Evolutionary conservation across 1,140 invertebrate species (phyloP), one percentile per base, ranked within the genome.

Genomic region (Aphelinus certus): DNA sequence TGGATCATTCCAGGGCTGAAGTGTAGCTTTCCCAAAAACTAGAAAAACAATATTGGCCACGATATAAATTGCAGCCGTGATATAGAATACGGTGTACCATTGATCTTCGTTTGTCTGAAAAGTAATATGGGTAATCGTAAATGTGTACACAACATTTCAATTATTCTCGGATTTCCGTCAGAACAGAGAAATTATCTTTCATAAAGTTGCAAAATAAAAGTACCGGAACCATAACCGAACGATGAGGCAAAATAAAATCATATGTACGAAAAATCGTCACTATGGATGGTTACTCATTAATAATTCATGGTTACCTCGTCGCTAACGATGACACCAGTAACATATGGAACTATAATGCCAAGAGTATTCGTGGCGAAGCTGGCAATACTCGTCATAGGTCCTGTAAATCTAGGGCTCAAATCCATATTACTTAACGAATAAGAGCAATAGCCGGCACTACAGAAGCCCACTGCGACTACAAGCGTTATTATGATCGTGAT

Each of bases 381-480:
- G 0, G 91, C 91, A 45, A 93, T 86, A 0, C 92, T 91, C 90
- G 93, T 92, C 77, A 93, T 84, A 10, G 87, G 85, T 60, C 92
- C 91, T 55, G 92, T 91, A 83, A 85, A 90, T 83, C 91, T 92
- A 9, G 92, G 91, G 53, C 92, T 92, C 10, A 53, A 6, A 6
- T 94, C 92, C n/a, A 93, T 88, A 75, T 93, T 91, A 83, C 93
- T 93, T 1, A 91, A 86, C 84, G 90, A 85, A 65, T 83, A 89
- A 4, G 88, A 88, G 7, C 86, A 87, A 0, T 89, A 76, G 0
- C 89, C 86, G 7, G 91, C 91, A 6, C 91, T 90, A 42, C 92
- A 91, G 0, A 91, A 77, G 1, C 89, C 90, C 3, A 93, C 89
- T 1, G 91, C 90, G 4, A 90, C 6, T 1, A 90, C 86, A 0